Conservation (phyloP, 2,797 vertebrate species). For the Myotis findleyi region DNA sequence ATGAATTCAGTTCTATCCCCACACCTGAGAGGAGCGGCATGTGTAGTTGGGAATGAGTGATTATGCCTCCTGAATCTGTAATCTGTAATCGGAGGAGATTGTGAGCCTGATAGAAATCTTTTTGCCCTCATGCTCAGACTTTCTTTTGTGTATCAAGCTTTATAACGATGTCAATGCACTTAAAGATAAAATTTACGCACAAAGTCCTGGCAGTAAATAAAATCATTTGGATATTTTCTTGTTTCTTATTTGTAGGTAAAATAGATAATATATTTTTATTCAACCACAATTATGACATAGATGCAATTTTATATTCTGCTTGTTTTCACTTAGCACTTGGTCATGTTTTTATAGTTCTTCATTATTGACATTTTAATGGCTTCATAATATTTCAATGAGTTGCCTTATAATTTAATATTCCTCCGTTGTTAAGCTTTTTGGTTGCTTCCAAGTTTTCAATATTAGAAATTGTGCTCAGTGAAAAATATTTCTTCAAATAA, state of each 20-base stretch:
- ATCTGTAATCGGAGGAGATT: neutral
- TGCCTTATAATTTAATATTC: neutral
- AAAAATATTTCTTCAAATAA: constrained; percentile 39
- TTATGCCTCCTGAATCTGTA: neutral
- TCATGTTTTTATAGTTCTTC: neutral
- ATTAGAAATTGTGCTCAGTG: neutral
- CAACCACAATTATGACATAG: neutral
- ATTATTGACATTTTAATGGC: constrained; percentile 47
- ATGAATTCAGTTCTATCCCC: neutral
- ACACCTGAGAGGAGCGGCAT: neutral
- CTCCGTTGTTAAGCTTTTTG: constrained; percentile 27
- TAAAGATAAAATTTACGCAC: neutral
- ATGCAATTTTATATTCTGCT: neutral
- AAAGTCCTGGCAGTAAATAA: neutral
- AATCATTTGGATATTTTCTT: neutral
- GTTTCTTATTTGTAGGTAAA: neutral
- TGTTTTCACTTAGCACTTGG: neutral
- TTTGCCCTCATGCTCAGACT: neutral
- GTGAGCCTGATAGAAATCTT: neutral
- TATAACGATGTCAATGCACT: neutral
- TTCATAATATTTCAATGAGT: neutral
- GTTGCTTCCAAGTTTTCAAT: constrained; percentile 31
- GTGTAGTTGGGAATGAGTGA: neutral
- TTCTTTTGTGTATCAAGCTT: neutral
- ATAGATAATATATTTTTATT: constrained; percentile 25